Base-by-base conservation (phyloP, 2,888 invertebrate genomes). In the Lysandra bellargus region DNA sequence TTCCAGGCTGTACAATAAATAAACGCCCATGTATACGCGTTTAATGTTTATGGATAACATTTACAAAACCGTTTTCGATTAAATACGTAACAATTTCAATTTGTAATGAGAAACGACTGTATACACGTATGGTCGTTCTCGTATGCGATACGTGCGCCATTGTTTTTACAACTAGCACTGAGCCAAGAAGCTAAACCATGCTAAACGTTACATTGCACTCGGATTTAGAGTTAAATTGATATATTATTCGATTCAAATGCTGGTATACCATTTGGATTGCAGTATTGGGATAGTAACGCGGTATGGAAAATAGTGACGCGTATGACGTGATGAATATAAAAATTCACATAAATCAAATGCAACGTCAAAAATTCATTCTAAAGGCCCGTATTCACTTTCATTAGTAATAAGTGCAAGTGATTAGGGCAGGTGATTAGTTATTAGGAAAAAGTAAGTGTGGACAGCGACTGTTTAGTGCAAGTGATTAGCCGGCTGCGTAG, bases 141-240 rank as follows among this genome's bases (percentile, higher is more conserved):
- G 30, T 69, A 69, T 33, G 33, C 60, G n/a, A 60, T n/a, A 6
- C 60, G 12, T 33, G 6, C 69, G 30, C 69, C 69, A 69, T 33
- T 69, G 69, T 69, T 69, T 69, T 69, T 69, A 64, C 69, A 69
- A 69, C 69, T 30, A 33, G 30, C 69, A 33, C 4, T 12, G 12
- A 69, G 23, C 69, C 33, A 23, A n/a, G 12, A 69, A 23, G 12
- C 33, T 12, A 69, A 33, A 33, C 33, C 1, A 33, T 23, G 2
- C 33, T 2, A 33, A 33, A 69, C 64, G 5, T 40, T 61, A 61
- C n/a, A 69, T 23, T 69, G 69, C 33, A 23, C 12, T 69, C 69
- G 23, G 69, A 69, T 33, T 23, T 69, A 23, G 12, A 69, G 69
- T 69, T 69, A 12, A 69, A 69, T 69, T 7, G 23, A 69, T 64